phyloP scores from a whole-genome alignment of 1,140 invertebrate genomes.

The Belonocnema kinseyi region DNA sequence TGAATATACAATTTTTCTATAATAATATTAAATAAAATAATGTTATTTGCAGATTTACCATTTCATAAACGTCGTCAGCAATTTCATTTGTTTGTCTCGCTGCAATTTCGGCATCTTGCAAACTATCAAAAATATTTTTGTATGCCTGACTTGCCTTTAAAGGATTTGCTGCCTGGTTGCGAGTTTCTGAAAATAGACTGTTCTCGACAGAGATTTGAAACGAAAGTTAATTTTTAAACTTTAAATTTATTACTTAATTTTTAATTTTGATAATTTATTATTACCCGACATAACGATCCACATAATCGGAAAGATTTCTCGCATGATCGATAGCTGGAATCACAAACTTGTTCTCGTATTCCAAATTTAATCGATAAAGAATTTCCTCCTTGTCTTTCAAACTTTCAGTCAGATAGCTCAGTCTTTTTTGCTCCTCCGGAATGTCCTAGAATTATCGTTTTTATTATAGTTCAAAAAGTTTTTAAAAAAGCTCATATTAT shows the following conservation, averaged over 20 bases:
- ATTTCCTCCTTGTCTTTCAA: conserved; percentile 79
- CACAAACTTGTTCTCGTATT: conserved; percentile 82
- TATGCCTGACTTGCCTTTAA: conserved; percentile 89
- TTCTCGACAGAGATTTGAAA: conserved; percentile 55
- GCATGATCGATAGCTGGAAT: conserved; percentile 82
- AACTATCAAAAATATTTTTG: conserved; percentile 84
- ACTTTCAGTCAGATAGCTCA: conserved; percentile 68
- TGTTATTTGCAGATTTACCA: conserved; percentile 59
- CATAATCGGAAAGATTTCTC: conserved; percentile 78
- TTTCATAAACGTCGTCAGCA: conserved; percentile 78
- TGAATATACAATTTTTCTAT: too few relatives aligned
- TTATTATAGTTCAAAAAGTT: background rate
- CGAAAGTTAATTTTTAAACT: conserved; percentile 38
- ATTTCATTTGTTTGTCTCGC: conserved; percentile 81
- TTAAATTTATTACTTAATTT: conserved; percentile 12
- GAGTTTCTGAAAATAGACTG: conserved; percentile 81
- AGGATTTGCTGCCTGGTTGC: conserved; percentile 81
- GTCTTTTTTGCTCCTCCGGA: conserved; percentile 61
- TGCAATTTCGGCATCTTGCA: conserved; percentile 79
- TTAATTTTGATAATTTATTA: conserved; percentile 50
- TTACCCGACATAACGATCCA: conserved; percentile 79
- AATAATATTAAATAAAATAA: conserved; percentile 15
- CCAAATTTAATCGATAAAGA: conserved; percentile 80
- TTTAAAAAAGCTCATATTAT: background rate
- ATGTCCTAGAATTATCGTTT: conserved; percentile 57